Evolutionary conservation across 2,888 invertebrate genomes (phyloP).

Genomic region (Drosophila lutescens): DNA sequence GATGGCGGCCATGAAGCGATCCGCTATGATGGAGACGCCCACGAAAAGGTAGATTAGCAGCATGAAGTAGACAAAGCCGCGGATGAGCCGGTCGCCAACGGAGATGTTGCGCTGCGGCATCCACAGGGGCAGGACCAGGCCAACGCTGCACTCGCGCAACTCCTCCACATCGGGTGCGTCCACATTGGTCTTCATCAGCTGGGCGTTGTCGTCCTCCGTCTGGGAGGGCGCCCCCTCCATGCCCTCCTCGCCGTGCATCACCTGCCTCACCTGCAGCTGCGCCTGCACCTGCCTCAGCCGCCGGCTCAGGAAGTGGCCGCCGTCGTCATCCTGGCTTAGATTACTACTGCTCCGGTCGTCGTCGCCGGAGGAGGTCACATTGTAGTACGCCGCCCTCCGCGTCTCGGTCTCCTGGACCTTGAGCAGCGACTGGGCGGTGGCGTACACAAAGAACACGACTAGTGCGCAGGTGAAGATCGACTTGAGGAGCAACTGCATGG

Average conservation of each 20-base stretch:
- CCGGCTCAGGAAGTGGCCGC: conserved; percentile 45
- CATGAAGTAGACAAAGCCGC: conserved; percentile 96
- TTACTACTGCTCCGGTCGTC: conserved; percentile 15
- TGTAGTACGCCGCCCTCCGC: conserved; percentile 16
- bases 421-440: conserved; percentile 73
- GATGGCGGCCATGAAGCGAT: conserved; percentile 99
- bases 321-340: conserved; percentile 21
- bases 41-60: conserved; percentile 97
- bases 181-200: too few relatives aligned
- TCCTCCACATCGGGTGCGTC: conserved; percentile 13
- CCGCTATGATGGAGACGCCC: conserved; percentile 99
- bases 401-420: conserved; percentile 36
- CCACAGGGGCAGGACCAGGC: conserved; percentile 96
- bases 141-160: conserved; percentile 88
- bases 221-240: not conserved
- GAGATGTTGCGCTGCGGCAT: conserved; percentile 91
- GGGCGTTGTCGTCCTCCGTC: not conserved
- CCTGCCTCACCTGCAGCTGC: conserved; percentile 42
- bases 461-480: conserved; percentile 57
- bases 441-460: conserved; percentile 71
- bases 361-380: conserved; percentile 13
- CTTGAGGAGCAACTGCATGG: conserved; percentile 55
- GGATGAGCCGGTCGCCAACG: conserved; percentile 90
- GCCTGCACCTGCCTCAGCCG: conserved; percentile 35
- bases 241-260: conserved; percentile 11